phyloP scores from a whole-genome alignment of 2,113 vertebrate species.

The Peromyscus californicus region DNA sequence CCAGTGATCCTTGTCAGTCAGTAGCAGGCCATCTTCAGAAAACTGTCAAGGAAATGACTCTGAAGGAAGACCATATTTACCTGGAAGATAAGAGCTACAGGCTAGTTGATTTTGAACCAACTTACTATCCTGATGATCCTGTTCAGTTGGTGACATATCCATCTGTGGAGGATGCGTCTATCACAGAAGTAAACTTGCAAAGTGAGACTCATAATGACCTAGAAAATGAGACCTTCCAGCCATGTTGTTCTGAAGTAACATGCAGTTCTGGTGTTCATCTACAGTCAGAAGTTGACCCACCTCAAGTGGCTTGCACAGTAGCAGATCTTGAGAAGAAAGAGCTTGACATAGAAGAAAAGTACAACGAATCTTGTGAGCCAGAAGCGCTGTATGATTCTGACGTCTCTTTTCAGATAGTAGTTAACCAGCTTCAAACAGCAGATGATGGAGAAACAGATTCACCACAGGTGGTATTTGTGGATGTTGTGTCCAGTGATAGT shows the following conservation, averaged over 20 bases:
- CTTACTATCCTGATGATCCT: constrained; percentile 71
- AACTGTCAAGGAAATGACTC: constrained; percentile 84
- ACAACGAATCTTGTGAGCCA: constrained; percentile 82
- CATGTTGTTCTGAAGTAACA: constrained; percentile 88
- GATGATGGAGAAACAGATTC: constrained; percentile 86
- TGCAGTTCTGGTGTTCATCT: constrained; percentile 91
- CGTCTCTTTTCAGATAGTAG: constrained; percentile 82
- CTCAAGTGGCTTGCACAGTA: constrained; percentile 83
- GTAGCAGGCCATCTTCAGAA: constrained; percentile 80
- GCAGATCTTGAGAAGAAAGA: constrained; percentile 89
- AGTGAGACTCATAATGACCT: constrained; percentile 88
- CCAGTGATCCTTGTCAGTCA: constrained; percentile 77
- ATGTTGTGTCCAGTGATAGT: constrained; percentile 57
- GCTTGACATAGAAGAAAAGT: constrained; percentile 89
- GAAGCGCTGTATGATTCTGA: constrained; percentile 77
- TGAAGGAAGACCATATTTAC: constrained; percentile 89
- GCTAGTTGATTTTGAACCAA: constrained; percentile 86
- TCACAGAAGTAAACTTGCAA: constrained; percentile 86
- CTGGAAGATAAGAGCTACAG: constrained; percentile 91
- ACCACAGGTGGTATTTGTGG: constrained; percentile 84
- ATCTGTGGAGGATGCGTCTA: constrained; percentile 70
- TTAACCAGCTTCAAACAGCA: constrained; percentile 81
- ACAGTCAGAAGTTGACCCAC: constrained; percentile 82
- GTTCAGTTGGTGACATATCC: constrained; percentile 83
- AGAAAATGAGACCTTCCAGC: constrained; percentile 88